A percentile compares a stretch with the other conserved stretches of the same genome.
These are phyloP conservation scores for Tortrix viridana DNA, from an alignment of 2,888 invertebrate species.

Conservation along the genomic window DNA sequence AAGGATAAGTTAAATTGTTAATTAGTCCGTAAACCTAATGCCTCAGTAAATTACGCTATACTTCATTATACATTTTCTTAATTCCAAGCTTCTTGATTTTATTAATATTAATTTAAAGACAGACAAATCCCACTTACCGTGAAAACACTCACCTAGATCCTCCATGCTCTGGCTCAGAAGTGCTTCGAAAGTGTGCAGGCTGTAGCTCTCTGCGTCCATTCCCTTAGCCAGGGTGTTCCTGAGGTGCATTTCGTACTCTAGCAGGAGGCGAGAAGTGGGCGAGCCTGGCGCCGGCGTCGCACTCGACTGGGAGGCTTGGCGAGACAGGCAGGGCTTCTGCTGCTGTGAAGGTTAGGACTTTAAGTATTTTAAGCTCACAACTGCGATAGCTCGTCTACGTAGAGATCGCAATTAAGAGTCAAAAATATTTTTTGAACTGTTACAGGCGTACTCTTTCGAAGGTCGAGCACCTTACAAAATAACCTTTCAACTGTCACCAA, in stretches of 20 bases:
- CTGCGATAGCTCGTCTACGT: too few species aligned
- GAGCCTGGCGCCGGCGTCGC: conserved; percentile 92
- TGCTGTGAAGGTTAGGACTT: conserved; percentile 28
- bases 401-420: too few species aligned
- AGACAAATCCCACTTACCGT: conserved; percentile 26
- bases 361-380: neutral
- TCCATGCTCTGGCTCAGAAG: conserved; percentile 97
- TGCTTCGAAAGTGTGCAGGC: conserved; percentile 96
- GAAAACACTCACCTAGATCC: conserved; percentile 89
- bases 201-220: conserved; percentile 97
- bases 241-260: conserved; percentile 97
- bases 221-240: conserved; percentile 96
- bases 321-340: conserved; percentile 77
- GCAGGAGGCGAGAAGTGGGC: conserved; percentile 91
- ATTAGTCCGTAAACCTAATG: neutral
- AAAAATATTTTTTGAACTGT: too few species aligned
- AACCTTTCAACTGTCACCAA: too few species aligned
- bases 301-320: conserved; percentile 85
- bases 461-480: too few species aligned
- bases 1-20: conserved; percentile 48
- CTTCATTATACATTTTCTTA: too few species aligned
- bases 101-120: neutral
- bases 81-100: neutral
- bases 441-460: too few species aligned
- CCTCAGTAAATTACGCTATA: too few species aligned